These are phyloP conservation scores for Aurelia sp. DNA, from an alignment of 30 jellyfish, hydroid and myxozoan genomes.

Conservation along the genomic window DNA sequence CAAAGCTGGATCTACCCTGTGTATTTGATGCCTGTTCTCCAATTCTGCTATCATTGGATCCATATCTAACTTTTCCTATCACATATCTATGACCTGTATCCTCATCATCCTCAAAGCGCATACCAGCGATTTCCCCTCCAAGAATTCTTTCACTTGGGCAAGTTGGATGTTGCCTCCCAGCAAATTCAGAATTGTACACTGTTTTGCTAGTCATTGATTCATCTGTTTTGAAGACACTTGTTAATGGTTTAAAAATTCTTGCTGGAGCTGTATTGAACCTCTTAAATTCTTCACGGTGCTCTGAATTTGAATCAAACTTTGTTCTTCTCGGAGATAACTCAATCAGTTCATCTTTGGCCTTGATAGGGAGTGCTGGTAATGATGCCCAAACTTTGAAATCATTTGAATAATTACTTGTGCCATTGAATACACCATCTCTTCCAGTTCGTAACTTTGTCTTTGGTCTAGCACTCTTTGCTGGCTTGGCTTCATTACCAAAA, in stretches of 20 bases:
- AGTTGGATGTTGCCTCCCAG: slow-evolving; percentile 29
- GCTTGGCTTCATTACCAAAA: slow-evolving; percentile 64
- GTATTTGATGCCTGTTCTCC: too few relatives aligned
- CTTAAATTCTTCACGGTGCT: slow-evolving; percentile 55
- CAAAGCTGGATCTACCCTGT: too few relatives aligned
- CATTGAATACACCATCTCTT: slow-evolving; percentile 47
- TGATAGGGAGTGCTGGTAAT: slow-evolving; percentile 62
- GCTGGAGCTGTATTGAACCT: slow-evolving; percentile 74
- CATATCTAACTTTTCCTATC: slow-evolving; percentile 7
- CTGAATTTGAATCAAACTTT: slow-evolving; percentile 66
- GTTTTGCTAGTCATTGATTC: slow-evolving; percentile 43
- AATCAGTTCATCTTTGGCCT: slow-evolving; percentile 53
- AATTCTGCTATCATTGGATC: background rate
- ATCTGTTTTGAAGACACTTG: slow-evolving; percentile 57
- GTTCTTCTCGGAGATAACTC: slow-evolving; percentile 34
- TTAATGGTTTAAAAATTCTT: slow-evolving; percentile 51
- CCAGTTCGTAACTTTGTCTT: slow-evolving; percentile 68
- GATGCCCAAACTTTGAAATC: slow-evolving; percentile 64
- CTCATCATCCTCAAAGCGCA: slow-evolving; percentile 55
- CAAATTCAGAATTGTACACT: slow-evolving; percentile 24
- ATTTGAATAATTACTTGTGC: slow-evolving; percentile 64
- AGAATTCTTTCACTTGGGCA: slow-evolving; percentile 64
- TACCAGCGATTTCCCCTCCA: slow-evolving; percentile 46
- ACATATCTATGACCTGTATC: slow-evolving; percentile 83
- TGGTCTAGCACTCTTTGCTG: slow-evolving; percentile 82